A percentile compares a stretch with the other conserved stretches of the same genome.
phyloP scores from a whole-genome alignment of 2,113 vertebrate species.

The Bucco capensis region DNA sequence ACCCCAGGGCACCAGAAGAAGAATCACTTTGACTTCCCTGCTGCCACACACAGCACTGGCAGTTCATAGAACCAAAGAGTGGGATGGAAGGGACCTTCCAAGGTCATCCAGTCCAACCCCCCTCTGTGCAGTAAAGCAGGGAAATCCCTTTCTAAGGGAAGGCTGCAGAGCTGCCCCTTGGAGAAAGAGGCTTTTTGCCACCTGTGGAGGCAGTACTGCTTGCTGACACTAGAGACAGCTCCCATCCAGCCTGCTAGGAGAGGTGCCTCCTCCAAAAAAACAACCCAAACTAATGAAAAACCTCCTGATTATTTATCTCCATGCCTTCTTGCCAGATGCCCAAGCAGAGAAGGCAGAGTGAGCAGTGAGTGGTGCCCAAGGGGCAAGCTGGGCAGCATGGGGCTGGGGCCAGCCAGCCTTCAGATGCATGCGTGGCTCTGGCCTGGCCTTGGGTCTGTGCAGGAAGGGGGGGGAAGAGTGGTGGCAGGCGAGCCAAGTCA shows the following conservation, averaged over 20 bases:
- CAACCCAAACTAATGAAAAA: neutral
- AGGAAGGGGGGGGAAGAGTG: neutral
- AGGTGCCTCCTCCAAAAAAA: neutral
- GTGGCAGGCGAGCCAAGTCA: constrained; percentile 36
- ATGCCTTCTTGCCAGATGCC: neutral
- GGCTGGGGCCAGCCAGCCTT: fast-evolving
- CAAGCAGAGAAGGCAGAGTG: fast-evolving
- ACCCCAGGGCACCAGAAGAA: fast-evolving
- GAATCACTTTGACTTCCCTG: fast-evolving
- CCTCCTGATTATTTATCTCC: neutral
- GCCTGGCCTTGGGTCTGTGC: constrained; percentile 35
- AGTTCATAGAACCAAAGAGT: neutral
- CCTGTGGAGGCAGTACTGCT: neutral
- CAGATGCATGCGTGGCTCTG: constrained; percentile 39
- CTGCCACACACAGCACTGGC: fast-evolving
- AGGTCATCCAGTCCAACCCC: neutral
- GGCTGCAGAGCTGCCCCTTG: neutral
- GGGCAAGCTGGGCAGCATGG: neutral
- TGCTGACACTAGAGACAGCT: neutral
- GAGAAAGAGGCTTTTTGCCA: neutral
- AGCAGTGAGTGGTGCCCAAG: neutral
- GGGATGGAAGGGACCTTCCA: neutral
- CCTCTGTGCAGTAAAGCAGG: neutral
- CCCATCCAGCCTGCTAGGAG: neutral
- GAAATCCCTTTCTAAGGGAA: neutral